These are phyloP conservation scores for Antedon mediterranea DNA, from an alignment of 53 echinoderm and acorn worm species.

Conservation along the genomic window DNA sequence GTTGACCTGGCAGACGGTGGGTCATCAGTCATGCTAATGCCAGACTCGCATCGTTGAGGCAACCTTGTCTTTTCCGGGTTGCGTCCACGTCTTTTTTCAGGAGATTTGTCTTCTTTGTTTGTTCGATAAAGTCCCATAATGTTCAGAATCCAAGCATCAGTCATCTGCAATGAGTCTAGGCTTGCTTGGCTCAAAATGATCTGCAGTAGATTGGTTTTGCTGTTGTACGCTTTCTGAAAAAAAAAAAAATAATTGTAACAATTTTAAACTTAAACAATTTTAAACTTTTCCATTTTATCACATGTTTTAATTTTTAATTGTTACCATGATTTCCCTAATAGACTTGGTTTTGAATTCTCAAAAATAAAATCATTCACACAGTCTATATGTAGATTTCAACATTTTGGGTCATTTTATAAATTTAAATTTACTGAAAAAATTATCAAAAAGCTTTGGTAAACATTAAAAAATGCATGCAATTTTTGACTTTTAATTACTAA, in stretches of 20 bases:
- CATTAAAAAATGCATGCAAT: no score
- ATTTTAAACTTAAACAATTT: no score
- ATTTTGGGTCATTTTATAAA: no score
- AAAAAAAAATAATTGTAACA: background rate
- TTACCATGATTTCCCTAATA: no score
- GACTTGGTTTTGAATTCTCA: no score
- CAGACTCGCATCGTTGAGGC: slow-evolving; percentile 37
- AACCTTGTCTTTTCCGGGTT: slow-evolving; percentile 35
- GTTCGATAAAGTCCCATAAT: slow-evolving; percentile 61
- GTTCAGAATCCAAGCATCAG: slow-evolving; percentile 76
- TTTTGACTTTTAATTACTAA: no score
- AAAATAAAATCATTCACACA: no score
- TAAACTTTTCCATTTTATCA: no score
- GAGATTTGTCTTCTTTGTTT: background rate
- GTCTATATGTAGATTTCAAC: no score
- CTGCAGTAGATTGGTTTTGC: slow-evolving; percentile 27
- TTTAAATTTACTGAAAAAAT: no score
- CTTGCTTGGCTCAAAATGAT: slow-evolving; percentile 31
- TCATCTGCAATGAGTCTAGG: slow-evolving; percentile 45
- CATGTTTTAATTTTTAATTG: no score
- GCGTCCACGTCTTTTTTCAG: slow-evolving; percentile 10
- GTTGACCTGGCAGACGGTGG: background rate
- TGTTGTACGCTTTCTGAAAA: slow-evolving; percentile 48
- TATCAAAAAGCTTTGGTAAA: no score
- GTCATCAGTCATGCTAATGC: background rate